phyloP scores from a whole-genome alignment of 2,113 vertebrate genomes.

The Naja naja region DNA sequence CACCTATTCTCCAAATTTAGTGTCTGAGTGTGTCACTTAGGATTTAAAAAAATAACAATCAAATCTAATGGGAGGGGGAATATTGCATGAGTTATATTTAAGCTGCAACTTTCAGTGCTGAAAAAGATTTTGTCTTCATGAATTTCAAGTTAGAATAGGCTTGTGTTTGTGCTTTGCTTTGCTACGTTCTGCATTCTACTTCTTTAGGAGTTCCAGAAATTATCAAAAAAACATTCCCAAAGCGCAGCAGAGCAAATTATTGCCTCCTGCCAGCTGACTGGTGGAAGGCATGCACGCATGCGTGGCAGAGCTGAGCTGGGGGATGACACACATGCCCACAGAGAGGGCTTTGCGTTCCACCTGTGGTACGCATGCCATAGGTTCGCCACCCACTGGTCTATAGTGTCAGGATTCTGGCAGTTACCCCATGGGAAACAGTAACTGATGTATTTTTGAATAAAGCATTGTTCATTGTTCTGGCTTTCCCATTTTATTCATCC shows the following conservation, averaged over 20 bases:
- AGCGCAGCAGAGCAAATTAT: not conserved
- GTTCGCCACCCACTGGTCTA: too few species aligned
- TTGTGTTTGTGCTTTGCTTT: not conserved
- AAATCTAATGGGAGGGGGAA: not conserved
- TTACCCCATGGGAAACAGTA: not conserved
- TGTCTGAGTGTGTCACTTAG: not conserved
- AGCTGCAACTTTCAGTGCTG: not conserved
- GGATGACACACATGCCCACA: too few species aligned
- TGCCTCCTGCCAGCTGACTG: too few species aligned
- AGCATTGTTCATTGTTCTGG: not conserved
- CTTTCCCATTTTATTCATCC: not conserved
- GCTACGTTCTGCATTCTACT: not conserved
- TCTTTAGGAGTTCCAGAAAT: not conserved
- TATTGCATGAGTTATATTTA: not conserved
- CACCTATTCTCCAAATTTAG: not conserved
- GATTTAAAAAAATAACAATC: not conserved
- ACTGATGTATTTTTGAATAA: not conserved
- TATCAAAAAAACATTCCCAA: not conserved
- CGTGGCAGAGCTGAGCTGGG: too few species aligned
- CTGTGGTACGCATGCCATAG: too few species aligned
- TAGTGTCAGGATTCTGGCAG: too few species aligned
- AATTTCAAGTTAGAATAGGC: not conserved
- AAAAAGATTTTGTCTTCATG: not conserved
- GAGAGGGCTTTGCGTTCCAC: too few species aligned
- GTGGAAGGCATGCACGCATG: too few species aligned